These are phyloP conservation scores for Torymus aiolomorphi DNA, from an alignment of 2,888 invertebrate species.

Conservation along the genomic window DNA sequence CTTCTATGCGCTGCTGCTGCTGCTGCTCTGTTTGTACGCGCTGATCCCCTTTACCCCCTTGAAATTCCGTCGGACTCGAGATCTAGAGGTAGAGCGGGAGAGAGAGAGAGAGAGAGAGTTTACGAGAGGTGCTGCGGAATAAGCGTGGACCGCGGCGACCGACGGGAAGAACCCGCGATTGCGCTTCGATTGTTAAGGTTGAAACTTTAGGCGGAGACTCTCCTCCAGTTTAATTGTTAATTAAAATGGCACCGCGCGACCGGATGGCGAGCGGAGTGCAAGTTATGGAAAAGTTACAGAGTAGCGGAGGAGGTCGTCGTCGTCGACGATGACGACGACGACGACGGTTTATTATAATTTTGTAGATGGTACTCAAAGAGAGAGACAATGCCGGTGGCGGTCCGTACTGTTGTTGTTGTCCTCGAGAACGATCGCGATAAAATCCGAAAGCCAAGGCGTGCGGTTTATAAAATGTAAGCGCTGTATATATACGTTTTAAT, in stretches of 20 bases:
- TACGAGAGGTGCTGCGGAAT: conserved; percentile 20
- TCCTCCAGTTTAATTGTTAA: conserved; percentile 23
- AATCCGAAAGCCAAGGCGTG: too few species aligned
- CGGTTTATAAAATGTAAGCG: too few species aligned
- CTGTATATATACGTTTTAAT: too few species aligned
- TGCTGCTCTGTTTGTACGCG: conserved; percentile 13
- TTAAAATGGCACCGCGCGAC: conserved; percentile 8
- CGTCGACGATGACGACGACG: too few species aligned
- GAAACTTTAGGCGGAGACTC: conserved; percentile 15
- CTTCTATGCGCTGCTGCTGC: too few species aligned
- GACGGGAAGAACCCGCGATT: neutral
- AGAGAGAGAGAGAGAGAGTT: neutral
- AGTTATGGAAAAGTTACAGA: neutral
- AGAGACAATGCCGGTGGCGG: too few species aligned
- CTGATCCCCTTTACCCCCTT: neutral
- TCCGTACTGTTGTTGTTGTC: too few species aligned
- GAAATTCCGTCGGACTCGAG: conserved; percentile 20
- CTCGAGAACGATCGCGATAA: too few species aligned
- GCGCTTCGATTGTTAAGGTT: conserved; percentile 23
- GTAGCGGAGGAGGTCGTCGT: too few species aligned
- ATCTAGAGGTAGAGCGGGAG: neutral
- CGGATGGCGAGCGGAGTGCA: neutral
- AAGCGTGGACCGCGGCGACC: neutral
- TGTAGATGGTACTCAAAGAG: too few species aligned
- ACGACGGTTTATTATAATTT: too few species aligned